Evolutionary conservation across 2,113 vertebrate species (phyloP).

Genomic region (Periophthalmodon schlosseri): DNA sequence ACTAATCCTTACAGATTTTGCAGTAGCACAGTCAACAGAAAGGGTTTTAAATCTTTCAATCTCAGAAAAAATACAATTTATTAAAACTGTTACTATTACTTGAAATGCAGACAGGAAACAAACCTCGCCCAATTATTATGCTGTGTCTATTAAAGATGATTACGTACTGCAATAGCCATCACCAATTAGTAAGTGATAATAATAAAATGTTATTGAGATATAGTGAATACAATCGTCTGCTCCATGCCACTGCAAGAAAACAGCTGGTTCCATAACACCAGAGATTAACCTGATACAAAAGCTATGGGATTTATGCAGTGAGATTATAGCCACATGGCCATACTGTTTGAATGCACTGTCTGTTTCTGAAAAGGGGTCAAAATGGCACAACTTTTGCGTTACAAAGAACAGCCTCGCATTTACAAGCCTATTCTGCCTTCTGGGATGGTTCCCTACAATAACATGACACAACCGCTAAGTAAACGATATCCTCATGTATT

Average conservation of each 20-base stretch:
- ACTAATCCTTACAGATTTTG: conserved; percentile 45
- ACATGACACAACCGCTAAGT: neutral
- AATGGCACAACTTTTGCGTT: neutral
- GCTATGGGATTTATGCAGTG: conserved; percentile 50
- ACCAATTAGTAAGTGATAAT: neutral
- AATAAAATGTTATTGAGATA: conserved; percentile 38
- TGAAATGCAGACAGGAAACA: no score
- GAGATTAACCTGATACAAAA: conserved; percentile 44
- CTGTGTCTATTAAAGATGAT: no score
- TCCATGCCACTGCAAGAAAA: conserved; percentile 13
- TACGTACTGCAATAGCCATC: no score
- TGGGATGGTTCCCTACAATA: neutral
- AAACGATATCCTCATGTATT: neutral
- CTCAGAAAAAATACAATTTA: neutral
- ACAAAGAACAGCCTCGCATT: neutral
- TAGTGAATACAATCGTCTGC: conserved; percentile 46
- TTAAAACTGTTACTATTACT: no score
- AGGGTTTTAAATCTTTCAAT: conserved; percentile 30
- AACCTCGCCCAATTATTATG: no score
- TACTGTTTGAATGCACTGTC: neutral
- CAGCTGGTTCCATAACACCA: conserved; percentile 25
- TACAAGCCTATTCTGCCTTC: neutral
- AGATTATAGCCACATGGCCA: conserved; percentile 51
- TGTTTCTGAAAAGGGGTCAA: neutral
- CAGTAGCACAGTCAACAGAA: conserved; percentile 22